These are phyloP conservation scores for Ormyrus pomaceus DNA, from an alignment of 2,888 invertebrate genomes.

Conservation along the genomic window DNA sequence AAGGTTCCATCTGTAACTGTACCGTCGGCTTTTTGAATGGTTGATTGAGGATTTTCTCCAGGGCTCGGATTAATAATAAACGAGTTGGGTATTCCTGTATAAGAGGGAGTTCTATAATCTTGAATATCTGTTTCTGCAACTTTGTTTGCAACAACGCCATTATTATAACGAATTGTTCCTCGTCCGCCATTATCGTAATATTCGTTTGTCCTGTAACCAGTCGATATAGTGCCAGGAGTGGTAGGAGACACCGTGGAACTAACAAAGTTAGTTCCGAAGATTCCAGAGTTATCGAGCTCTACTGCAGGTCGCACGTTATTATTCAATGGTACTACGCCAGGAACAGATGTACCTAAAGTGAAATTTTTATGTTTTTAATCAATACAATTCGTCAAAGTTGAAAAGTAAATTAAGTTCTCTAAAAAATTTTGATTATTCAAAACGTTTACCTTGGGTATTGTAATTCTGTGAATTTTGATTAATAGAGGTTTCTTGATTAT, in stretches of 20 bases:
- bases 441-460: conserved; percentile 28
- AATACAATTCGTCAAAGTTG: background rate
- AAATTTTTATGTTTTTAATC: background rate
- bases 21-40: conserved; percentile 30
- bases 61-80: conserved; percentile 68
- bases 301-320: conserved; percentile 27
- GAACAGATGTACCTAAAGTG: conserved; percentile 30
- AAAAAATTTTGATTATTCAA: background rate
- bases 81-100: conserved; percentile 67
- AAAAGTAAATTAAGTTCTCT: background rate
- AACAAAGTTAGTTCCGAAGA: conserved; percentile 42
- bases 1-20: conserved; percentile 46
- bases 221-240: conserved; percentile 27
- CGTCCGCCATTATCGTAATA: conserved; percentile 69
- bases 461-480: conserved; percentile 32
- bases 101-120: conserved; percentile 66
- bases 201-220: conserved; percentile 67
- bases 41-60: conserved; percentile 56
- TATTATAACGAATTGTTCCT: conserved; percentile 68
- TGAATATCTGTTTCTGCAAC: conserved; percentile 68
- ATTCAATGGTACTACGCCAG: conserved; percentile 28
- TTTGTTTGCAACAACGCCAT: conserved; percentile 66
- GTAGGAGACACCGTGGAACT: conserved; percentile 25
- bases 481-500: conserved; percentile 30
- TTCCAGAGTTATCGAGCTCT: conserved; percentile 50